A percentile compares a stretch with the other conserved stretches of the same genome.
These are phyloP conservation scores for Diachasmimorpha longicaudata DNA, from an alignment of 1,140 invertebrate species.

Conservation along the genomic window DNA sequence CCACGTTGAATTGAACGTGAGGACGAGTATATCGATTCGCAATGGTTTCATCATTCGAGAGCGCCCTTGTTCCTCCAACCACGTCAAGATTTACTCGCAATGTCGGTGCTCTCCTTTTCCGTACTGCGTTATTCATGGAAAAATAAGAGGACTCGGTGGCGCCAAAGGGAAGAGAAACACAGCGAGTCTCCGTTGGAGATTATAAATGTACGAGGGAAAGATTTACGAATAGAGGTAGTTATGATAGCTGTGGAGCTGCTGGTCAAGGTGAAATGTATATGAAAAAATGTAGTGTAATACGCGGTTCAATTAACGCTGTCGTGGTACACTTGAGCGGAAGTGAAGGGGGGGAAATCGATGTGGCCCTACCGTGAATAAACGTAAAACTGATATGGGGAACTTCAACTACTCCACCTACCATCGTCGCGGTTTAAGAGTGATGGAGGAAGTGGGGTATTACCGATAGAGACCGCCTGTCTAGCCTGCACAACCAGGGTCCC, in stretches of 20 bases:
- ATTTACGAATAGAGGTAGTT: neutral
- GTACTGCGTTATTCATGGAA: conserved; percentile 1
- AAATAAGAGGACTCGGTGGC: neutral
- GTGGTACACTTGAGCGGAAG: neutral
- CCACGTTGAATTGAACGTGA: neutral
- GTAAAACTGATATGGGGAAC: conserved; percentile 11
- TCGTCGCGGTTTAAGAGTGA: neutral
- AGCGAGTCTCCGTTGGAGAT: neutral
- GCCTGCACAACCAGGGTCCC: neutral
- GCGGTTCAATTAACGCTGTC: neutral
- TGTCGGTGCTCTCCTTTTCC: neutral
- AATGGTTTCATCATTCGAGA: neutral
- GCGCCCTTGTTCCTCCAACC: neutral
- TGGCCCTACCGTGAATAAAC: neutral
- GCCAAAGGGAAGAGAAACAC: neutral
- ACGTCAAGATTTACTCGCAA: neutral
- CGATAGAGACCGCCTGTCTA: conserved; percentile 22
- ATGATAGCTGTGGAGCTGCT: neutral
- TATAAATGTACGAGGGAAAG: neutral
- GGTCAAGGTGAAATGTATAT: neutral
- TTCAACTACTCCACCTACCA: neutral
- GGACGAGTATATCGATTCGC: neutral
- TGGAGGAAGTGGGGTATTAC: conserved; percentile 12
- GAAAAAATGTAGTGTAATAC: neutral
- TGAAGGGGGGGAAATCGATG: neutral